Evolutionary conservation across 2,888 invertebrate genomes (phyloP).

Genomic region (Leptura quadrifasciata): DNA sequence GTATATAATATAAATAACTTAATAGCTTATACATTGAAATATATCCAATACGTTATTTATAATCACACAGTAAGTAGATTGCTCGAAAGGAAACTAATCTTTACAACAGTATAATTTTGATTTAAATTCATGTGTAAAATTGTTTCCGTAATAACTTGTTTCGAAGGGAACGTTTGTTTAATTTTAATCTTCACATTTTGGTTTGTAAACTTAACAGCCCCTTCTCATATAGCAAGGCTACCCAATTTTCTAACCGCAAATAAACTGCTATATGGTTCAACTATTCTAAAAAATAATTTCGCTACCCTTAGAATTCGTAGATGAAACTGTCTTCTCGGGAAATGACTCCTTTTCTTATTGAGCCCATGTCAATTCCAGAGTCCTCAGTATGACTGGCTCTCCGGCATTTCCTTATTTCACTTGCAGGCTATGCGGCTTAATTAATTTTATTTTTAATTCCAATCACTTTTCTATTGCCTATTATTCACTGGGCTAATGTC

Average conservation of each 20-base stretch:
- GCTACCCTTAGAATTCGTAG: too few species aligned
- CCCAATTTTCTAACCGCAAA: too few species aligned
- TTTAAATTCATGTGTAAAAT: not conserved
- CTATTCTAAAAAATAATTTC: too few species aligned
- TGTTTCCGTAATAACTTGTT: not conserved
- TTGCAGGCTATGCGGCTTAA: not conserved
- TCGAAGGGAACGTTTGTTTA: too few species aligned
- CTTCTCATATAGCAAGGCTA: too few species aligned
- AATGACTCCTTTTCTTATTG: too few species aligned
- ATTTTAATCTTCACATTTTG: too few species aligned
- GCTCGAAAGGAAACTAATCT: slow-evolving; percentile 9
- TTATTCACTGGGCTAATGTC: too few species aligned
- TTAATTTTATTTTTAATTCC: not conserved
- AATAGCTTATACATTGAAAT: not conserved
- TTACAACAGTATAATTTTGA: too few species aligned
- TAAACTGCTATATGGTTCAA: too few species aligned
- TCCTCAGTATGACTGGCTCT: not conserved
- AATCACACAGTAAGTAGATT: slow-evolving; percentile 2
- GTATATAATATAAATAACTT: not conserved
- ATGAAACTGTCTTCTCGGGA: too few species aligned
- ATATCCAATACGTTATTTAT: not conserved
- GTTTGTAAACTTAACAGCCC: too few species aligned
- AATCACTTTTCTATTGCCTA: not conserved
- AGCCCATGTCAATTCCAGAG: not conserved
- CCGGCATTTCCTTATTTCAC: not conserved